Conservation (phyloP, 2,797 vertebrate genomes). For the Semotilus atromaculatus region DNA sequence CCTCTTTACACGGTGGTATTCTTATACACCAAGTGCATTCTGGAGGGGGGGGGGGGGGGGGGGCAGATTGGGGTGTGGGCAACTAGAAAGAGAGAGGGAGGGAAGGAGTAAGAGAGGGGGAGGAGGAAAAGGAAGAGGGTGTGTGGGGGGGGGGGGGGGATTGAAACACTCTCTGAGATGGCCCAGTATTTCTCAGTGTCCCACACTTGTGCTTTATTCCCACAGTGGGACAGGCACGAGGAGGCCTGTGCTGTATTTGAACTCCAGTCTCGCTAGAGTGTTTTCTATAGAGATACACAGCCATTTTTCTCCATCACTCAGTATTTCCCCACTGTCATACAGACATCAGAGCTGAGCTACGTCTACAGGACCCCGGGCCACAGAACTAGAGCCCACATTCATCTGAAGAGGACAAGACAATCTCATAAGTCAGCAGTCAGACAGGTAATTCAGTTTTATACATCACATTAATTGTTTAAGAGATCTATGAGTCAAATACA, state of each 20-base stretch:
- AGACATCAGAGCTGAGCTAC: conserved; percentile 17
- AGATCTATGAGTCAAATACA: background rate
- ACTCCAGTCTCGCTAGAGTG: conserved; percentile 7
- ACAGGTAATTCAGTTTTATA: conserved; percentile 50
- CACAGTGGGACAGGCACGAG: conserved; percentile 35
- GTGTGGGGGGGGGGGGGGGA: background rate
- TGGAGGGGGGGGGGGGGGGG: conserved; percentile 62
- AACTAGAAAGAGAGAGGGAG: conserved; percentile 57
- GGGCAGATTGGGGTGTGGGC: conserved; percentile 65
- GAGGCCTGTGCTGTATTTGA: conserved; percentile 35
- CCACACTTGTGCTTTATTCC: conserved; percentile 44
- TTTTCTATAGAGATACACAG: conserved; percentile 21
- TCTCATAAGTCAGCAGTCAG: conserved; percentile 11
- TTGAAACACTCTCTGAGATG: conserved; percentile 58
- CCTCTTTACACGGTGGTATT: conserved; percentile 83
- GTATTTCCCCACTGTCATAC: conserved; percentile 18
- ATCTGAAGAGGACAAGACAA: conserved; percentile 25
- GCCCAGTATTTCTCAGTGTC: conserved; percentile 51
- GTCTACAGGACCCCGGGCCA: conserved; percentile 29
- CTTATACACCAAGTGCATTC: conserved; percentile 82
- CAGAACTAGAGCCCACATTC: conserved; percentile 34
- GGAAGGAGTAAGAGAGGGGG: conserved; percentile 60
- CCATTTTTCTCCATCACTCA: conserved; percentile 7
- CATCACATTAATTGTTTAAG: background rate
- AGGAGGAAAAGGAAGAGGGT: conserved; percentile 43